These are phyloP conservation scores for Drosophila murphyi DNA, from an alignment of 1,140 invertebrate species.

Conservation along the genomic window DNA sequence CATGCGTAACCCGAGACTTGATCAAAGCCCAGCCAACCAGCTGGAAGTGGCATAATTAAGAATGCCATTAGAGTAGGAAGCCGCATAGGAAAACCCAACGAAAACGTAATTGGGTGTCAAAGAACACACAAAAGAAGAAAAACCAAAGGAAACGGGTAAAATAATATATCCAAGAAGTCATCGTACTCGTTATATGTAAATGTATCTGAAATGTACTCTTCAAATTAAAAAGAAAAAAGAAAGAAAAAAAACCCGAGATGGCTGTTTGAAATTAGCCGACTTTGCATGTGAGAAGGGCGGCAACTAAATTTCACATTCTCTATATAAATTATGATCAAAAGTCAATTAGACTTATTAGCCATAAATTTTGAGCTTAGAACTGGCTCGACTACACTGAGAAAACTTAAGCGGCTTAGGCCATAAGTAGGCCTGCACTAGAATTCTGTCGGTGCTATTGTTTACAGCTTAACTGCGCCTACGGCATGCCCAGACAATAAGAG, in stretches of 20 bases:
- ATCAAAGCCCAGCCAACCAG: conserved; percentile 30
- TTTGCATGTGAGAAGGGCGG: conserved; percentile 4
- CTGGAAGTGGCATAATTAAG: conserved; percentile 50
- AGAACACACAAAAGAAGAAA: conserved; percentile 16
- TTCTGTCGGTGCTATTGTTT: conserved; percentile 40
- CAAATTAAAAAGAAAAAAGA: not conserved
- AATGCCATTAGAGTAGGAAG: conserved; percentile 45
- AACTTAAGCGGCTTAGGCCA: conserved; percentile 47
- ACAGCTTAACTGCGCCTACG: conserved; percentile 48
- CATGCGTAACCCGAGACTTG: conserved; percentile 46
- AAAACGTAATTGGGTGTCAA: conserved; percentile 47
- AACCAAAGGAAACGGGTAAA: conserved; percentile 16
- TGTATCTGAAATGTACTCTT: conserved; percentile 29
- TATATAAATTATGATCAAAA: conserved; percentile 46
- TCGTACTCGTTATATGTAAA: conserved; percentile 29
- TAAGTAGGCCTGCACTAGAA: conserved; percentile 11
- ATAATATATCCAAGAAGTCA: not conserved
- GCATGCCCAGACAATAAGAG: not conserved
- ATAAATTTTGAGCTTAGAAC: conserved; percentile 30
- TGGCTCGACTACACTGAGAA: not conserved
- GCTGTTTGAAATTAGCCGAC: conserved; percentile 47
- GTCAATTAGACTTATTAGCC: conserved; percentile 51
- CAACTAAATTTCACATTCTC: conserved; percentile 13
- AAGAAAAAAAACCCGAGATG: too few relatives aligned
- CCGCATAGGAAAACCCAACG: conserved; percentile 17